These are phyloP conservation scores for Oryzias melastigma DNA, from an alignment of 2,113 vertebrate genomes.

Conservation along the genomic window DNA sequence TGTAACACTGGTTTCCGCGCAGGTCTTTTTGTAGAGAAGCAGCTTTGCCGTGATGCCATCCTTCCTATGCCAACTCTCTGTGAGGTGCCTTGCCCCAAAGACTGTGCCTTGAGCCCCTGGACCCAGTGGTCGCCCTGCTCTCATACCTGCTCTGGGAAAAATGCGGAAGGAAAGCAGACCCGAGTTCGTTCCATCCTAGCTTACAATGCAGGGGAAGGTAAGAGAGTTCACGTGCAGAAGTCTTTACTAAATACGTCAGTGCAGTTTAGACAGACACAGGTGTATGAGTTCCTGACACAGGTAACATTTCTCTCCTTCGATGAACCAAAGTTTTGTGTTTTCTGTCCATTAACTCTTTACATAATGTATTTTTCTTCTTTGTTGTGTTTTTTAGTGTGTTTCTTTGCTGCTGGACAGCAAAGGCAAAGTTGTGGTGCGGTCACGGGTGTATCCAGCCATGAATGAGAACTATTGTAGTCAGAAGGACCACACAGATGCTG, in stretches of 20 bases:
- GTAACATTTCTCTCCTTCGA: too few relatives aligned
- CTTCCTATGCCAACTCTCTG: slow-evolving; percentile 89
- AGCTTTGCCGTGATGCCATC: slow-evolving; percentile 93
- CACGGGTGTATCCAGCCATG: too few relatives aligned
- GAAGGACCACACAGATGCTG: too few relatives aligned
- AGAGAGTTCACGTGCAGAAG: slow-evolving; percentile 28
- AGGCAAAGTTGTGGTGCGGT: too few relatives aligned
- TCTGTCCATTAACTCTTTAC: too few relatives aligned
- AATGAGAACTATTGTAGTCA: too few relatives aligned
- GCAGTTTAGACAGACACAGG: background rate
- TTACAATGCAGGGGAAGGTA: slow-evolving; percentile 89
- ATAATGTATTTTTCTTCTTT: too few relatives aligned
- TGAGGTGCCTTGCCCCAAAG: slow-evolving; percentile 89
- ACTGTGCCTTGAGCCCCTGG: slow-evolving; percentile 93
- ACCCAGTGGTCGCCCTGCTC: slow-evolving; percentile 92
- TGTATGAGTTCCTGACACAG: too few relatives aligned
- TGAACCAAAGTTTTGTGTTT: too few relatives aligned
- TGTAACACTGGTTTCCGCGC: slow-evolving; percentile 13
- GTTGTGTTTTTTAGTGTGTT: too few relatives aligned
- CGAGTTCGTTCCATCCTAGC: slow-evolving; percentile 90
- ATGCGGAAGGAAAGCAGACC: slow-evolving; percentile 92
- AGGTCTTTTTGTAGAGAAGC: slow-evolving; percentile 88
- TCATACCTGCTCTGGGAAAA: slow-evolving; percentile 97
- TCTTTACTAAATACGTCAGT: background rate
- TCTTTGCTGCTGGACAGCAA: too few relatives aligned